Conservation (phyloP, 2,888 invertebrate species). For the Heliconius charithonia region DNA sequence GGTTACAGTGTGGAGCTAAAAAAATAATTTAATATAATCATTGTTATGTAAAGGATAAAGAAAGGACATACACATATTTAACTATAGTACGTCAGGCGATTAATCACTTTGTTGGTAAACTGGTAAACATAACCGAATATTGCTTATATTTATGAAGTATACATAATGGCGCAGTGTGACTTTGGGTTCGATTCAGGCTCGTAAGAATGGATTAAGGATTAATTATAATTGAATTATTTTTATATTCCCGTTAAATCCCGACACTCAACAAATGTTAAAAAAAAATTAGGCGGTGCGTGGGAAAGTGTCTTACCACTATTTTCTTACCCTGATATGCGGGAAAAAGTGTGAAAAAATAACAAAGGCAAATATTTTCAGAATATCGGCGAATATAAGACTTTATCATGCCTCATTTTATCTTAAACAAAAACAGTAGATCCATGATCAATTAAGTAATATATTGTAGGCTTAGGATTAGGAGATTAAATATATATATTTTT, state of each 20-base stretch:
- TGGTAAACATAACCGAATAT: background rate
- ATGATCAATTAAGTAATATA: background rate
- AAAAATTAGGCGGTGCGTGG: background rate
- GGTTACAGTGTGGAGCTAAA: no score
- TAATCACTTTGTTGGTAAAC: conserved; percentile 2
- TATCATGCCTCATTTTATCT: background rate
- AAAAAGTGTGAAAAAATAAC: no score
- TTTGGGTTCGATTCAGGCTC: no score
- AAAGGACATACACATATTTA: conserved; percentile 2
- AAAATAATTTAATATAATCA: background rate
- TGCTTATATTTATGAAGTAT: no score
- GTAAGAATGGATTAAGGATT: no score
- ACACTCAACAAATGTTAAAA: background rate
- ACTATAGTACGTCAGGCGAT: background rate
- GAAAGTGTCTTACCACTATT: background rate
- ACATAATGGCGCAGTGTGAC: no score
- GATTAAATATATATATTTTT: background rate
- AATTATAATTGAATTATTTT: no score
- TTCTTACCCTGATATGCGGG: background rate
- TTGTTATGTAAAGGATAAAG: background rate
- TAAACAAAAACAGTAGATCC: background rate
- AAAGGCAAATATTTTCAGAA: no score
- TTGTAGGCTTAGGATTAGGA: background rate
- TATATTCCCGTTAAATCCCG: background rate
- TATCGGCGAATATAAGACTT: no score